phyloP scores from a whole-genome alignment of 2,888 invertebrate genomes.

The Lepidochitona cinerea region DNA sequence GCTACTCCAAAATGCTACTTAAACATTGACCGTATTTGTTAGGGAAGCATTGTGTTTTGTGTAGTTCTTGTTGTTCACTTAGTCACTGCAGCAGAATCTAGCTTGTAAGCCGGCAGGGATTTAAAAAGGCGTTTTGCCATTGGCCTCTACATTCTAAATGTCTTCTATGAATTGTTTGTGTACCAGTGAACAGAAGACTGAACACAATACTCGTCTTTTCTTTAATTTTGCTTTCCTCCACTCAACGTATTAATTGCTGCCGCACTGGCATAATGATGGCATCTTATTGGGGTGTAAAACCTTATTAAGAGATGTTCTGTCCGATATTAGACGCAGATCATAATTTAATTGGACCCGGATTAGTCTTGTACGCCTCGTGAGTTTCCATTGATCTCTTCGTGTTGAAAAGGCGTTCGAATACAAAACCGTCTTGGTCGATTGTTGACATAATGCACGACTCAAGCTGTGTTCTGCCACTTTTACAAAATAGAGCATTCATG shows the following conservation, averaged over 20 bases:
- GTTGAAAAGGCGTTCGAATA: background rate
- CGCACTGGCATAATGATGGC: slow-evolving; percentile 4
- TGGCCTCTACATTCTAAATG: background rate
- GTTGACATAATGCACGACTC: background rate
- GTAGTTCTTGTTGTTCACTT: too few relatives aligned
- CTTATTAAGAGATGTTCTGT: slow-evolving; percentile 9
- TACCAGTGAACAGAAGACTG: background rate
- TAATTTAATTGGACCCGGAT: slow-evolving; percentile 6
- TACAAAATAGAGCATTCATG: background rate
- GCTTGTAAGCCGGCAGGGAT: background rate
- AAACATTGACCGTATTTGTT: background rate
- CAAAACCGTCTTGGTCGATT: background rate
- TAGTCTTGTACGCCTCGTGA: slow-evolving; percentile 3
- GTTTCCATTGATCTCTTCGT: background rate
- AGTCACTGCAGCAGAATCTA: background rate
- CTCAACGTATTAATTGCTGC: background rate
- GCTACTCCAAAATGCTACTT: background rate
- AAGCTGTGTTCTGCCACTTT: background rate
- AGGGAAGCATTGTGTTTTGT: background rate
- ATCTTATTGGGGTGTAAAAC: slow-evolving; percentile 7
- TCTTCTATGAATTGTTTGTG: background rate
- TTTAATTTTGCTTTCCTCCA: background rate
- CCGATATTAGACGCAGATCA: slow-evolving; percentile 7
- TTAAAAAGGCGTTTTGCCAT: background rate
- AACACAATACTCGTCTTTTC: background rate